Evolutionary conservation across 2,113 vertebrate species (phyloP), one percentile per base, ranked within the genome.

Genomic region (Carollia perspicillata): DNA sequence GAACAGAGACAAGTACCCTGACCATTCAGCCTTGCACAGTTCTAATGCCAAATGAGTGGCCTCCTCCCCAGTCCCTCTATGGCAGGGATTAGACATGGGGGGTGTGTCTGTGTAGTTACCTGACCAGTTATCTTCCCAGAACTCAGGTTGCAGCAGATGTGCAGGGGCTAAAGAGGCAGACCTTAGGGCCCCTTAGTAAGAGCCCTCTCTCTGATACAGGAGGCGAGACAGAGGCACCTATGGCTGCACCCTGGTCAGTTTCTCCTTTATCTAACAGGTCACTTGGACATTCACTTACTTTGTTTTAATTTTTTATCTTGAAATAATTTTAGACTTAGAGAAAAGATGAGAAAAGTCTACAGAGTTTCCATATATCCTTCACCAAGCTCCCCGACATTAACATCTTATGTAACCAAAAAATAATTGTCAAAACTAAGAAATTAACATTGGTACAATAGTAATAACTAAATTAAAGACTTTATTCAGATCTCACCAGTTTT

Each of bases 381-480:
- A 92, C 42, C 16, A 37, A 71, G 65, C 66, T 72, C 92, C 26
- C 14, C 53, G 22, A 69, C 84, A 88, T 12, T 90, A 93, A 44
- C 18, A 93, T 37, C 37, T 84, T 87, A 83, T 0, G 11, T 60
- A 96, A 84, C 37, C 65, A 80, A 94, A 92, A 60, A 84, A 63
- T 9, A 58, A 93, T 79, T 66, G 68, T 23, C 5, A 71, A 95
- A 97, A 91, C 40, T 84, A 90, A 95, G 49, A 93, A 93, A 92
- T 68, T 91, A 96, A 65, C 68, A 87, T n/a, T 68, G 35, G 51
- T 78, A 86, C 77, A 89, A 53, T 0, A 93, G 37, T 66, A 71
- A 10, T 49, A 88, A 92, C 44, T 93, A 81, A 88, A 92, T 30
- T 93, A 77, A 11, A 92, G 49, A 72, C 30, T 89, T 92, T 23